Base-by-base conservation (phyloP, 2,797 vertebrate genomes). In the Aselliscus stoliczkanus region DNA sequence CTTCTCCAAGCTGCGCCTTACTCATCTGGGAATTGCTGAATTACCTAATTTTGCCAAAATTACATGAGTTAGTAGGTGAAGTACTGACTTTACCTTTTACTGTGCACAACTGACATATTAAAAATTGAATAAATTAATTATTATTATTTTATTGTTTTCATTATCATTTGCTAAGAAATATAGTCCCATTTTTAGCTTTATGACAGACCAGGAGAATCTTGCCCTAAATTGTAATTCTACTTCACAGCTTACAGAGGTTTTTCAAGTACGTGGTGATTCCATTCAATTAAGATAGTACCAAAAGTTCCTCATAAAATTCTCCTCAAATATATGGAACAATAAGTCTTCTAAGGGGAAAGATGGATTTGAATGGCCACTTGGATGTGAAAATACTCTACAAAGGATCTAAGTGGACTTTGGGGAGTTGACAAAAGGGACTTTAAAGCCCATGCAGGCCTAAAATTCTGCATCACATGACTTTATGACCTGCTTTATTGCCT, bases 221-320 rank as follows among this genome's bases (percentile, higher is more conserved):
- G 86, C 23, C 90, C 84, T 52, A 77, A 94, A 81, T 4, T 90
- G 17, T 52, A 89, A 94, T 86, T 85, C 73, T 88, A 31, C 34
- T 72, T 88, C 34, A 17, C 37, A 47, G 25, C 72, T 86, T 75
- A 37, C 54, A 44, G 72, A 47, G 44, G 58, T 67, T 37, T 88
- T 86, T 86, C 56, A 67, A 95, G 69, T 52, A 82, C 44, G 65
- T 18, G 25, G 15, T 75, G 56, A 87, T 77, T 12, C 20, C 84
- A 64, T 86, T 95, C 75, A 83, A 79, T 84, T 70, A 90, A 79
- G 29, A 17, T 23, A 83, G 12, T 31, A 4, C 37, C 31, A 44
- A 56, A 72, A 95, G 56, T 92, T 87, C n/a, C 44, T 91, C 79
- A 31, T 76, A 50, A 88, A 69, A 25, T 79, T 73, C 54, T 80